Conservation (phyloP, 64 coral and sea anemone genomes). For the Dendrophyllia cribrosa region DNA sequence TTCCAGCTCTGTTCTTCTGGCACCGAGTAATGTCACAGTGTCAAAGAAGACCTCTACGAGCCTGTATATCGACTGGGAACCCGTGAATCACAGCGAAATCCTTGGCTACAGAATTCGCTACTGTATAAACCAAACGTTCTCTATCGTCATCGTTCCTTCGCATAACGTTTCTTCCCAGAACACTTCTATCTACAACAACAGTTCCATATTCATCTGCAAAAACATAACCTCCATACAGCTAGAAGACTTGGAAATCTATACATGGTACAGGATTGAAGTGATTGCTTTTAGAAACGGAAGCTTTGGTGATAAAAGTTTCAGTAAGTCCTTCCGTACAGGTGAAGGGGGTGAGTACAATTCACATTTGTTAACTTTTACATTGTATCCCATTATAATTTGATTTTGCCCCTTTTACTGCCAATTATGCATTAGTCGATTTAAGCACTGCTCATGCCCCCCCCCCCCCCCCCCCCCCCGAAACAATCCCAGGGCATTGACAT, state of each 20-base stretch:
- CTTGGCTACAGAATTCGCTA: constrained; percentile 30
- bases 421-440: too few relatives aligned
- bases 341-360: background rate
- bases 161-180: background rate
- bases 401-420: too few relatives aligned
- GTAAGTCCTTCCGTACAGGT: background rate
- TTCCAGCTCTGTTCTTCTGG: too few relatives aligned
- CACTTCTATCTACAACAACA: too few relatives aligned
- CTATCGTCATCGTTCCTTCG: background rate
- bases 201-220: constrained; percentile 12
- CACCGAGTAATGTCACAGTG: background rate
- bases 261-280: background rate
- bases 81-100: background rate
- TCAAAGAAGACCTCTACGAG: background rate
- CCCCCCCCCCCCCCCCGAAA: too few relatives aligned
- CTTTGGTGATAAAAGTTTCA: background rate
- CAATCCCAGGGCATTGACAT: too few relatives aligned
- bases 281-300: background rate
- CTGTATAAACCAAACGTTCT: background rate
- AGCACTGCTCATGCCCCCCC: too few relatives aligned
- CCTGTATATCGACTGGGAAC: background rate
- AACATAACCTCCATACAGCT: background rate
- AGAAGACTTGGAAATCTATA: background rate
- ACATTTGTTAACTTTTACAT: background rate
- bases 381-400: background rate